Percentiles rank a stretch among this genome's conserved stretches.
Conservation (phyloP, 2,797 vertebrate genomes). For the Centropyge bicolor region DNA sequence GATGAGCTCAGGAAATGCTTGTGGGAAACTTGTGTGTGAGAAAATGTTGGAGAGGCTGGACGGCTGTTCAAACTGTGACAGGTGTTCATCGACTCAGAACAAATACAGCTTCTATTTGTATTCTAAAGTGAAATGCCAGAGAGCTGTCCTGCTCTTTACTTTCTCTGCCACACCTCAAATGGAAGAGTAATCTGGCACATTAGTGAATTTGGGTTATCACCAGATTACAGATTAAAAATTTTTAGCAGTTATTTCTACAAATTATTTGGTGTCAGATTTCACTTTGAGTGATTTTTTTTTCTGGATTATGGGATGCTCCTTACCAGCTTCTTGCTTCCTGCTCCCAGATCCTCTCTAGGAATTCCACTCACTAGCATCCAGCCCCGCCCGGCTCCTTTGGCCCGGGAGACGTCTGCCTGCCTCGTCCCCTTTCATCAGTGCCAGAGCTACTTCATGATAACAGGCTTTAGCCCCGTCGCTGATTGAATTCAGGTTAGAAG, state of each 20-base stretch:
- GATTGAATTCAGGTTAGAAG: constrained; percentile 79
- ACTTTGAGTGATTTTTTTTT: neutral
- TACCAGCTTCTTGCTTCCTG: constrained; percentile 17
- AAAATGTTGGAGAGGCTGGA: constrained; percentile 9
- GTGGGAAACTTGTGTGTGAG: neutral
- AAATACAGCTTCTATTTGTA: constrained; percentile 22
- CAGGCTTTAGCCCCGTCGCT: constrained; percentile 60
- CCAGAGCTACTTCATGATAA: constrained; percentile 69
- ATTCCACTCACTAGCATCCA: constrained; percentile 27
- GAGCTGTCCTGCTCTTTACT: neutral
- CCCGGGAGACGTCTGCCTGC: constrained; percentile 62
- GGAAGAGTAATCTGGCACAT: neutral
- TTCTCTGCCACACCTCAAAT: neutral
- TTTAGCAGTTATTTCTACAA: neutral
- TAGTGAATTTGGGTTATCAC: neutral
- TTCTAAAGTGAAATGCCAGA: neutral
- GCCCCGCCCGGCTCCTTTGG: constrained; percentile 52
- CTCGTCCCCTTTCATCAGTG: constrained; percentile 69
- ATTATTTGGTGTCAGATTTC: neutral
- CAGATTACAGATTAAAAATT: neutral
- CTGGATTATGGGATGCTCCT: neutral
- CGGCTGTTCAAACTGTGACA: constrained; percentile 27
- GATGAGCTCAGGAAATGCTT: neutral
- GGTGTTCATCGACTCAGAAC: constrained; percentile 5
- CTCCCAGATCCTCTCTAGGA: constrained; percentile 47